Conservation (phyloP, 1,140 invertebrate genomes). For the Thalassaphorura encarpata region DNA sequence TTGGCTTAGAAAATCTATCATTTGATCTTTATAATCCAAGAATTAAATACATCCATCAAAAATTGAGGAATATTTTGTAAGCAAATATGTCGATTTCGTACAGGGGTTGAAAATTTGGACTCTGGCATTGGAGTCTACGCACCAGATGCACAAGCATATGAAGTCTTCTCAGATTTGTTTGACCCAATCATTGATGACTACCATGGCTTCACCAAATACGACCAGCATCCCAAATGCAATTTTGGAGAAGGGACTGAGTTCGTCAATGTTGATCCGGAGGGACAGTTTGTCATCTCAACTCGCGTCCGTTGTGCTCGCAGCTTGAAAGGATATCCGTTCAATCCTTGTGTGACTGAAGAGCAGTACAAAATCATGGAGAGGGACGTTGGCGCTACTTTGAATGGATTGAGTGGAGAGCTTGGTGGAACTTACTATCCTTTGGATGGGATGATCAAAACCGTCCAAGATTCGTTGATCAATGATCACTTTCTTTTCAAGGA, state of each 20-base stretch:
- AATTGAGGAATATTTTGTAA: no score
- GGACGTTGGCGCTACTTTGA: conserved; percentile 44
- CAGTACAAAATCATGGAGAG: conserved; percentile 59
- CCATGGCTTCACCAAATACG: conserved; percentile 77
- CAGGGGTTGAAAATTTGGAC: conserved; percentile 75
- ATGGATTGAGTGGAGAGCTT: conserved; percentile 15
- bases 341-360: conserved; percentile 54
- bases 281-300: conserved; percentile 83
- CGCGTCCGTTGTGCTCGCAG: conserved; percentile 81
- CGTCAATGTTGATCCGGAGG: conserved; percentile 77
- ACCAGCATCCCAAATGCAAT: conserved; percentile 83
- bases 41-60: not conserved
- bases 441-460: conserved; percentile 86
- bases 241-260: conserved; percentile 85
- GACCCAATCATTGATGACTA: conserved; percentile 96
- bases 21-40: conserved; percentile 8
- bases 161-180: conserved; percentile 78
- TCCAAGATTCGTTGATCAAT: conserved; percentile 87
- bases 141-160: conserved; percentile 67
- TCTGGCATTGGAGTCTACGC: conserved; percentile 92
- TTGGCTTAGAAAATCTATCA: conserved; percentile 69
- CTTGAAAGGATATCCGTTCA: conserved; percentile 78
- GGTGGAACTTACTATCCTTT: conserved; percentile 74
- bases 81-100: no score
- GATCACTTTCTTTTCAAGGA: conserved; percentile 98